These are phyloP conservation scores for Lepus townsendii DNA, from an alignment of 2,797 vertebrate species.

Conservation along the genomic window DNA sequence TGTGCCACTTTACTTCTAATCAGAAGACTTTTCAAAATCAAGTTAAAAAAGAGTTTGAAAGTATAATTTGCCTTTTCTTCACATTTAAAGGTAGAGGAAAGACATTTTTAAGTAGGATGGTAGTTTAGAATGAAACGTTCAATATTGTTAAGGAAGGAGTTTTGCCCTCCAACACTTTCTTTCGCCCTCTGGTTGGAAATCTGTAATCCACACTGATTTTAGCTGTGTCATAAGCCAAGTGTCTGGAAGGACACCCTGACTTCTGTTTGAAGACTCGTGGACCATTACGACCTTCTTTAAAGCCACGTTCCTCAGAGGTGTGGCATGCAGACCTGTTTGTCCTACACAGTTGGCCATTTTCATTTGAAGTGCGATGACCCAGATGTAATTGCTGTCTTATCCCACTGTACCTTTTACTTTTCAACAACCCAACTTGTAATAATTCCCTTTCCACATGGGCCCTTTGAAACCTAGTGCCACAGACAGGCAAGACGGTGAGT, in stretches of 20 bases:
- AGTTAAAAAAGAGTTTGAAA: constrained; percentile 56
- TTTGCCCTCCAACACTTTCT: constrained; percentile 36
- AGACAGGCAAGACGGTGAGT: background rate
- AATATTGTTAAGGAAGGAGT: background rate
- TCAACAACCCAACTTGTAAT: background rate
- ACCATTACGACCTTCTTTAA: background rate
- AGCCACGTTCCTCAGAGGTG: background rate
- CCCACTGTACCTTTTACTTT: background rate
- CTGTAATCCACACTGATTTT: constrained; percentile 30
- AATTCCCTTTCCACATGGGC: background rate
- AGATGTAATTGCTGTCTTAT: background rate
- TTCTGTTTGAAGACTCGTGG: background rate
- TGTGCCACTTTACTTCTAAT: constrained; percentile 29
- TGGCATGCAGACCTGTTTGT: background rate
- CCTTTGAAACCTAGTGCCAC: background rate
- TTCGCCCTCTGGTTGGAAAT: constrained; percentile 44
- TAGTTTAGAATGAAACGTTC: constrained; percentile 21
- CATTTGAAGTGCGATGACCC: background rate
- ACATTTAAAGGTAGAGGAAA: constrained; percentile 61
- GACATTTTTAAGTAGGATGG: constrained; percentile 26
- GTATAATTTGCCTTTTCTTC: constrained; percentile 47
- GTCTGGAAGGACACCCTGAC: background rate
- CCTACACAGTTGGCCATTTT: background rate
- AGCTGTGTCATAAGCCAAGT: background rate
- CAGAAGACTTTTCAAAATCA: constrained; percentile 65